A percentile compares a stretch with the other conserved stretches of the same genome.
Conservation (phyloP, 1,140 invertebrate genomes). For the Pomacea maculata region DNA sequence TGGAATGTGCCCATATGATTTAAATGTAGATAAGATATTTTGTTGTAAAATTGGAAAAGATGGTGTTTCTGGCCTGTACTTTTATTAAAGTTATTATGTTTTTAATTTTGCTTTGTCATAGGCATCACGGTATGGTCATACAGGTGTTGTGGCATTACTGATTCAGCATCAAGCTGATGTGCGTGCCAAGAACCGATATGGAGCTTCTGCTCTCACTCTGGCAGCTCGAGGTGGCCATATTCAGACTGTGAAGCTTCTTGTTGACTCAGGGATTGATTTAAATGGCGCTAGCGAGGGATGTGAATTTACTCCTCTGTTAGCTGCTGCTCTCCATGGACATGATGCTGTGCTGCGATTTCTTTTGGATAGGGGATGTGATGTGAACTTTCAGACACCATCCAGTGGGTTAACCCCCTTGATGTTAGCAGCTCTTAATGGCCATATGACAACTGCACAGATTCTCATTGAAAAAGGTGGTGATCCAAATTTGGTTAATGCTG, state of each 20-base stretch:
- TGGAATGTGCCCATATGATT: not conserved
- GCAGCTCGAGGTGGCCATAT: constrained; percentile 62
- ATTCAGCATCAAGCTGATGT: constrained; percentile 61
- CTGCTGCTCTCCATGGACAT: constrained; percentile 62
- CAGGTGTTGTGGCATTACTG: constrained; percentile 53
- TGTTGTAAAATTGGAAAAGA: not conserved
- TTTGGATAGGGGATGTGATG: constrained; percentile 61
- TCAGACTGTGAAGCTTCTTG: constrained; percentile 53
- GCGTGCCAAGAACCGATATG: constrained; percentile 53
- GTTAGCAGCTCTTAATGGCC: constrained; percentile 64
- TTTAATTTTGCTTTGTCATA: not conserved
- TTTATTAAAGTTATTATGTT: not conserved
- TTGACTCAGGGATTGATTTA: constrained; percentile 59
- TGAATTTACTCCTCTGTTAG: constrained; percentile 61
- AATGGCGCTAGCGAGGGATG: constrained; percentile 49
- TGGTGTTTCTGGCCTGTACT: not conserved
- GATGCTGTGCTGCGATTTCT: constrained; percentile 60
- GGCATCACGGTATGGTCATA: constrained; percentile 59
- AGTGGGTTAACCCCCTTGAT: constrained; percentile 60
- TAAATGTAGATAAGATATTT: not conserved
- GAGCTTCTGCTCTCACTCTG: constrained; percentile 56
- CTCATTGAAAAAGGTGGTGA: constrained; percentile 62
- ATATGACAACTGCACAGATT: constrained; percentile 64
- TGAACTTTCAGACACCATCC: constrained; percentile 59
- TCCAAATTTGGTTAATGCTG: constrained; percentile 59